Base-by-base conservation (phyloP, 2,797 vertebrate genomes). In the Remorina albescens region DNA sequence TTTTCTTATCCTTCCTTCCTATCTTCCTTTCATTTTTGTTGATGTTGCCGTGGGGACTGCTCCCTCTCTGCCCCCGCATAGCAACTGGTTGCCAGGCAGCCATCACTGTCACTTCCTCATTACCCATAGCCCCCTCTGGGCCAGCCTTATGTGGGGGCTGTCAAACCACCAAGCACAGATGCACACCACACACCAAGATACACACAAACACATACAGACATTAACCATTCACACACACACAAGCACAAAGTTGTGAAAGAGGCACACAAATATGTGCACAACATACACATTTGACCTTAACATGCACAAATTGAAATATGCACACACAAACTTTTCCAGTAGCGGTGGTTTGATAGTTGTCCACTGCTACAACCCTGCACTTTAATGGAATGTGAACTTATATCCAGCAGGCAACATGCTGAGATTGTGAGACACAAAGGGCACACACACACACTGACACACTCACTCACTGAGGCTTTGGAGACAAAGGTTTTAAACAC, bases 51-150 rank as follows among this genome's bases (percentile, higher is more conserved):
- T 81, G 36, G 91, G 89, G 91, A 92, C 89, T 85, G 66, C 71
- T 86, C 88, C 78, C 70, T 84, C 62, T 84, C 86, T 85, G 87
- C 84, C 89, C 89, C 84, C 77, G 55, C 86, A 83, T 91, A 91
- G 89, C 84, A 89, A 91, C 85, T 82, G 86, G 91, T 93, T 93
- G 91, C 91, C 88, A 90, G 72, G 86, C 87, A 93, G 91, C 84
- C 90, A 90, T 94, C 94, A 93, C 87, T 93, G 92, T 95, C 94
- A 92, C 93, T 92, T 94, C 88, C 92, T 94, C 91, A 95, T 94
- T 93, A 93, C 91, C 91, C 90, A 93, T 81, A 94, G 91, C 64
- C 87, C 91, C 89, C 86, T 83, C 67, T 84, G 92, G 90, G 88
- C 80, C 75, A 65, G 44, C 61, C 75, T 84, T 76, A 65, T 36